These are phyloP conservation scores for Eutrigla gurnardus DNA, from an alignment of 2,797 vertebrate genomes.

Conservation along the genomic window DNA sequence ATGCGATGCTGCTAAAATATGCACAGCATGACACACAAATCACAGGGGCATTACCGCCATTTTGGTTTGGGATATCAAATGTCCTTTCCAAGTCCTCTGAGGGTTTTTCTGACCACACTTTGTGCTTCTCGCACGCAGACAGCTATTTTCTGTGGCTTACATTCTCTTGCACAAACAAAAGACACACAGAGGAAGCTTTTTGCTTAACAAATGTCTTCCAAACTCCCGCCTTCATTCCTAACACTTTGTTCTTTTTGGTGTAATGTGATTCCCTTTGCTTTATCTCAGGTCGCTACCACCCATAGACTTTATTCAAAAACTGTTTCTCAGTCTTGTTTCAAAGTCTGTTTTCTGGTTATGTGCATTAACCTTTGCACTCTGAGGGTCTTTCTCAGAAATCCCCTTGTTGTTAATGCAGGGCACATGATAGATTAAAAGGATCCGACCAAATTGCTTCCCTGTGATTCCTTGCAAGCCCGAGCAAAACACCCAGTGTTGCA, in stretches of 20 bases:
- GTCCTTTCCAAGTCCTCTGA: constrained; percentile 52
- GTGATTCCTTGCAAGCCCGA: neutral
- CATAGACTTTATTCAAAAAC: neutral
- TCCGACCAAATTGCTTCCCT: neutral
- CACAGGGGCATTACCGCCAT: constrained; percentile 60
- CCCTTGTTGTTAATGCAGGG: constrained; percentile 10
- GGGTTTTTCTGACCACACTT: constrained; percentile 2
- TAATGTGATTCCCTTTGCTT: neutral
- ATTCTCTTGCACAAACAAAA: constrained; percentile 13
- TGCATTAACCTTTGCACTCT: neutral
- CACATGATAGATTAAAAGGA: constrained; percentile 27
- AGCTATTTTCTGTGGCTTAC: neutral
- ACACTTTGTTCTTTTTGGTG: neutral
- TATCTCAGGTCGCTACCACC: neutral
- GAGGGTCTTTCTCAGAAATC: neutral
- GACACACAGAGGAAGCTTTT: constrained; percentile 1
- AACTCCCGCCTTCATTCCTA: neutral
- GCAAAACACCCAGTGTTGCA: neutral
- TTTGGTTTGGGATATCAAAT: constrained; percentile 75
- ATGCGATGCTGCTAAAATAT: constrained; percentile 26
- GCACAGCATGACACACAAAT: constrained; percentile 30
- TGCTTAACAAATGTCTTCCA: fast-evolving
- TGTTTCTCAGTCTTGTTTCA: neutral
- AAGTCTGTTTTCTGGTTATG: too few relatives aligned
- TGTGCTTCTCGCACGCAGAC: constrained; percentile 1